A percentile compares a stretch with the other conserved stretches of the same genome.
These are phyloP conservation scores for Abscondita cerata DNA, from an alignment of 2,888 invertebrate genomes.

Conservation along the genomic window DNA sequence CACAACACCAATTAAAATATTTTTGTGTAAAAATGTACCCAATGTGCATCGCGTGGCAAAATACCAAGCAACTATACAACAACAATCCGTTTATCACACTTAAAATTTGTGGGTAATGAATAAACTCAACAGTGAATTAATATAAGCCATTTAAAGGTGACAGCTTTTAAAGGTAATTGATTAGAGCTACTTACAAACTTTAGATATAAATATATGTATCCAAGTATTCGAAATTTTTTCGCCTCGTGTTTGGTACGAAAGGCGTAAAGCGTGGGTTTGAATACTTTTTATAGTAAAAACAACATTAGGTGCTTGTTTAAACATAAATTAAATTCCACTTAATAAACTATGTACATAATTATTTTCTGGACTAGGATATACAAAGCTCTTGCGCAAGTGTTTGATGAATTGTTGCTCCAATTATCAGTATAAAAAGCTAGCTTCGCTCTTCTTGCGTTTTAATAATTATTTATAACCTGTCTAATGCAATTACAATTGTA, in stretches of 20 bases:
- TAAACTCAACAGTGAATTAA: conserved; percentile 16
- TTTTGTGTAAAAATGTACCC: conserved; percentile 1
- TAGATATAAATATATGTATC: conserved; percentile 5
- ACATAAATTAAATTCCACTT: conserved; percentile 48
- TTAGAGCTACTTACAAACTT: conserved; percentile 21
- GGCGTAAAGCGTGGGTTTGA: conserved; percentile 12
- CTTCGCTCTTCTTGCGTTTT: conserved; percentile 8
- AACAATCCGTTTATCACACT: conserved; percentile 20
- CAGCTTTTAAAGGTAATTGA: conserved; percentile 29
- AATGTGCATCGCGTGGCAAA: conserved; percentile 26
- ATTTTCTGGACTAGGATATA: conserved; percentile 51
- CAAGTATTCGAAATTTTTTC: conserved; percentile 17
- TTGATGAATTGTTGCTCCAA: conserved; percentile 28
- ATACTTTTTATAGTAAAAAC: conserved; percentile 21
- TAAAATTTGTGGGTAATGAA: conserved; percentile 11
- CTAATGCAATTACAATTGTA: conserved; percentile 22
- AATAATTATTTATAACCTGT: conserved; percentile 19
- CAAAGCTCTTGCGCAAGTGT: conserved; percentile 37
- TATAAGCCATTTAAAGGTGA: conserved; percentile 16
- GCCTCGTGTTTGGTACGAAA: conserved; percentile 15
- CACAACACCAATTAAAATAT: not conserved
- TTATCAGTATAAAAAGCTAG: conserved; percentile 17
- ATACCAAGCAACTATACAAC: conserved; percentile 21
- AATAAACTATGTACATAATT: conserved; percentile 46
- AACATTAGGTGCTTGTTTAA: conserved; percentile 19